phyloP scores from a whole-genome alignment of 2,797 vertebrate genomes.

The Mycteria americana region DNA sequence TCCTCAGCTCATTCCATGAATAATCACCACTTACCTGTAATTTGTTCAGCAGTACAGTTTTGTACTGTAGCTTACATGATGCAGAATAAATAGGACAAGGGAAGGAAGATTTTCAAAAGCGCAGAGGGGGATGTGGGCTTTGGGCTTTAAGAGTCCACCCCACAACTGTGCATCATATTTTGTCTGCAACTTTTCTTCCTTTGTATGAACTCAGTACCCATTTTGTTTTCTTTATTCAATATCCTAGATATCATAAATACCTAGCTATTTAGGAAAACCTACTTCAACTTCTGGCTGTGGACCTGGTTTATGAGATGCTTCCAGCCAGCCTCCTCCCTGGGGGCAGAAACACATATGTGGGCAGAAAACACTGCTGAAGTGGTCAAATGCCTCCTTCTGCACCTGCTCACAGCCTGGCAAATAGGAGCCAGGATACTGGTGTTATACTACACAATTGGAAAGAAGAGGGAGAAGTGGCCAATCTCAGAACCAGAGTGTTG shows the following conservation, averaged over 20 bases:
- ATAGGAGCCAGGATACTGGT: background rate
- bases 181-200: background rate
- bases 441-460: background rate
- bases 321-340: background rate
- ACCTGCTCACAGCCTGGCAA: background rate
- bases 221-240: background rate
- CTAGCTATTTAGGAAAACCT: background rate
- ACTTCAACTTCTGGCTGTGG: background rate
- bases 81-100: background rate
- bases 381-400: background rate
- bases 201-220: background rate
- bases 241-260: background rate
- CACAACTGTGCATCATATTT: background rate
- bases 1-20: background rate
- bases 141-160: background rate
- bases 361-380: background rate
- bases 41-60: background rate
- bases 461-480: background rate
- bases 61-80: background rate
- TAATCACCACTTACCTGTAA: background rate
- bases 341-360: background rate
- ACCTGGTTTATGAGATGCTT: background rate
- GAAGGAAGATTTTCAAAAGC: background rate
- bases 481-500: background rate
- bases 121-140: background rate